Evolutionary conservation across 2,113 vertebrate species (phyloP), one percentile per base, ranked within the genome.

Genomic region (Platichthys stellatus): DNA sequence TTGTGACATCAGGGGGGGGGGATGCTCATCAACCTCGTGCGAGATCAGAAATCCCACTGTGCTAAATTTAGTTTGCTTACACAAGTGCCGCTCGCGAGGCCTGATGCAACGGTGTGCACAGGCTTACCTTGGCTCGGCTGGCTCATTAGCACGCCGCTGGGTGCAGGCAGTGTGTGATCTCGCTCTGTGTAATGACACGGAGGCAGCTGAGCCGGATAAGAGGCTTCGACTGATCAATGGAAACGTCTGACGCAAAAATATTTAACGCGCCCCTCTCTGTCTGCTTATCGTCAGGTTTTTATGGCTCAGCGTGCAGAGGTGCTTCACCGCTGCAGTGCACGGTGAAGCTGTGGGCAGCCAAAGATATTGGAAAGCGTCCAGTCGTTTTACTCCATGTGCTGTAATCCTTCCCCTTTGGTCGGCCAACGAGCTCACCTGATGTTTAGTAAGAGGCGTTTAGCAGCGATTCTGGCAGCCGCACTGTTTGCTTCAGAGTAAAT

Each of bases 101-200:
- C 76, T 81, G 86, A 88, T 78, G 81, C 79, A 83, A 76, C 5
- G 43, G 45, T 21, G 66, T 65, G 63, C 63, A 4, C 63, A 9
- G 70, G 47, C 76, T 86, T 72, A 82, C 86, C 81, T 88, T 74
- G 26, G 35, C 74, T 38, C 2, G 3, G n/a, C 65, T 20, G 68
- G 68, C 74, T 90, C 81, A 83, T 88, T 86, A 84, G 43, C 62
- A 61, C 51, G 13, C 86, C 56, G 73, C 75, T 17, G 85, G 81
- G 78, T 38, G 72, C 60, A 31, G 2, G 20, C 80, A 21, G 69
- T 23, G 78, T 86, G 28, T 83, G 88, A 86, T 85, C 88, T 71
- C 45, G 28, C 21, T 2, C 62, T 54, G 69, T 59, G 69, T 77
- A 82, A 73, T 59, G 71, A 86, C 75, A 82, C 15, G 5, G 45